Conservation (phyloP, 2,797 vertebrate species). For the Carcharodon carcharias region DNA sequence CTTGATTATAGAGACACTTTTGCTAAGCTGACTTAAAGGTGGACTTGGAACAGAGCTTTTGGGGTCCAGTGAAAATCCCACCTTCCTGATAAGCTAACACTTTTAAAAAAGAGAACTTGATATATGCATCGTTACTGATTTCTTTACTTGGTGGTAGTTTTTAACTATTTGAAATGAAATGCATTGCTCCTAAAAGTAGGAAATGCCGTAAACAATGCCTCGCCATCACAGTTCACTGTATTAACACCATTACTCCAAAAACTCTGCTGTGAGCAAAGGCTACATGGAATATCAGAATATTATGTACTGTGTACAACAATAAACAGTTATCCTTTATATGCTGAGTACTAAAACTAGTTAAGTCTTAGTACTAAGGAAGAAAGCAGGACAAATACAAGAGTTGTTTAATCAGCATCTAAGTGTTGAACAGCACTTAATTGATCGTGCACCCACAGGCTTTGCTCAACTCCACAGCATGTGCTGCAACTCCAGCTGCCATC, state of each 20-base stretch:
- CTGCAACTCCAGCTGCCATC: constrained; percentile 20
- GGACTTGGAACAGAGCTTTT: not conserved
- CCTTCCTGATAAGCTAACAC: not conserved
- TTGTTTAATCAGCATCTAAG: not conserved
- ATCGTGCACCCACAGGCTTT: not conserved
- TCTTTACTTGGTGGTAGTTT: not conserved
- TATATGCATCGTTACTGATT: not conserved
- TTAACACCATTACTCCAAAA: not conserved
- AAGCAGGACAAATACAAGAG: not conserved
- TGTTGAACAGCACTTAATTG: not conserved
- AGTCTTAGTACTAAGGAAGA: not conserved
- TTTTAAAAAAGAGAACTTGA: not conserved
- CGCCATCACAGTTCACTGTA: not conserved
- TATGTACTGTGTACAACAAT: not conserved
- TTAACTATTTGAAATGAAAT: not conserved
- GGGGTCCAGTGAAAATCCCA: not conserved
- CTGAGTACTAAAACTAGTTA: not conserved
- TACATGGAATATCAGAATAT: not conserved
- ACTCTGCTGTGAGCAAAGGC: not conserved
- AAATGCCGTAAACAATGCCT: not conserved
- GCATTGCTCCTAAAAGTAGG: not conserved
- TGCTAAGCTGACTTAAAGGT: not conserved
- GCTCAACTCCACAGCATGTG: constrained; percentile 8
- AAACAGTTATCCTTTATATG: not conserved
- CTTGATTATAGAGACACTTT: not conserved